Evolutionary conservation across 2,888 invertebrate species (phyloP).

Genomic region (Erebia aethiops): DNA sequence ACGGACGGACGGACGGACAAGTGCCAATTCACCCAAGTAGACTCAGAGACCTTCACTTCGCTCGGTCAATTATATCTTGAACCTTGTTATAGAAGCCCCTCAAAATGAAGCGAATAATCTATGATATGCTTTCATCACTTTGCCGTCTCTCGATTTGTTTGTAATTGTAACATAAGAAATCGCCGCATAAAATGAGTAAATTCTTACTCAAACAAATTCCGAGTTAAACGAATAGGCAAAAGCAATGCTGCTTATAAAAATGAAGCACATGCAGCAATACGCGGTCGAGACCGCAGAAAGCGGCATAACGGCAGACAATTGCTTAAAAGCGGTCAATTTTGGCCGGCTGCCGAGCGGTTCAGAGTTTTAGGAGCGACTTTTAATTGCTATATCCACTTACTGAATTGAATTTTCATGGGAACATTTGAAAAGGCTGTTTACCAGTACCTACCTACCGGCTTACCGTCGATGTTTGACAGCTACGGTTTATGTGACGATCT

Average conservation of each 20-base stretch:
- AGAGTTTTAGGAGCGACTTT: conserved; percentile 11
- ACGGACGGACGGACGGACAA: too few species aligned
- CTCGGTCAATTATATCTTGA: too few species aligned
- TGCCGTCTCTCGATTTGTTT: too few species aligned
- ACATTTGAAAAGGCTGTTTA: not conserved
- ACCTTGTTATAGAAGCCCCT: too few species aligned
- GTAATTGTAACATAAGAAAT: too few species aligned
- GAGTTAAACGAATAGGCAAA: not conserved
- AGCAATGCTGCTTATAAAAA: conserved; percentile 2
- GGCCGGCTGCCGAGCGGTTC: conserved; percentile 10
- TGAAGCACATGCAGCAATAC: not conserved
- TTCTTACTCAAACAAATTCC: not conserved
- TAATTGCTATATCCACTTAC: conserved; percentile 19
- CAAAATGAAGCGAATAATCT: too few species aligned
- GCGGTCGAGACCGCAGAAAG: conserved; percentile 1
- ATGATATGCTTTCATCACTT: too few species aligned
- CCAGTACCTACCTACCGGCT: not conserved
- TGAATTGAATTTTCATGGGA: conserved; percentile 2
- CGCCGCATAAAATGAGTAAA: not conserved
- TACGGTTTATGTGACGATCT: too few species aligned
- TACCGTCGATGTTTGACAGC: too few species aligned
- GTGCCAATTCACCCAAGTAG: too few species aligned
- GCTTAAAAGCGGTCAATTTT: conserved; percentile 20
- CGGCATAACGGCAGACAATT: conserved; percentile 1
- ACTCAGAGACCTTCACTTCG: too few species aligned